Base-by-base conservation (phyloP, 2,888 invertebrate genomes). In the Pandemis corylana region DNA sequence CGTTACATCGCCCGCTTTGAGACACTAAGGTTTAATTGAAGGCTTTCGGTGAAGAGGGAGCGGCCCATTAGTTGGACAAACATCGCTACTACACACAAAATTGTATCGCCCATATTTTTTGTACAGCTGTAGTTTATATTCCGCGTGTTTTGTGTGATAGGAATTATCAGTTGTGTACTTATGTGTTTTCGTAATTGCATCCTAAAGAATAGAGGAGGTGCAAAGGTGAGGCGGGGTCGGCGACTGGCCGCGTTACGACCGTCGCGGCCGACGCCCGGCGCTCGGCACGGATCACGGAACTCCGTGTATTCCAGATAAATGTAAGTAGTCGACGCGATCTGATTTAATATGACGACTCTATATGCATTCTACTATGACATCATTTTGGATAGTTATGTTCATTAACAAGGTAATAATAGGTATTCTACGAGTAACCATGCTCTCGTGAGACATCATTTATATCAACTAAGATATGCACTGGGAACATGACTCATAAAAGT, bases 41-140 rank as follows among this genome's bases (percentile, higher is more conserved):
- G 82, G 81, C 82, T 80, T 84, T 86, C 79, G 77, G 84, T 83
- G 81, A 82, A 77, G 78, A 83, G 82, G 91, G 92, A 83, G 90
- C 84, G 89, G 86, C 83, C 92, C 92, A 93, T 93, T 93, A 92
- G 87, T 80, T 88, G 84, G 81, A 83, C 87, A 92, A 93, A 93
- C 92, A 92, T 79, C 80, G 81, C 80, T 80, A 77, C 76, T 82
- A 85, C 84, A 85, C 85, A 87, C 79, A 84, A 78, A 85, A 79
- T 80, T 77, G 76, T 71, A 72, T 72, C 67, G 44, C 53, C 67
- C 66, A 59, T 68, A 65, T 69, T 62, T 71, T 56, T 36, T 70
- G 41, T 59, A 62, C 44, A 75, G 67, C 66, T 74, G 61, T 9
- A 28, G 64, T 10, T 7, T 9, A 41, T 63, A 63, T 71, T 51